Evolutionary conservation across 53 echinoderm and acorn worm species (phyloP), one percentile per base, ranked within the genome.

Genomic region (Glandiceps talaboti): DNA sequence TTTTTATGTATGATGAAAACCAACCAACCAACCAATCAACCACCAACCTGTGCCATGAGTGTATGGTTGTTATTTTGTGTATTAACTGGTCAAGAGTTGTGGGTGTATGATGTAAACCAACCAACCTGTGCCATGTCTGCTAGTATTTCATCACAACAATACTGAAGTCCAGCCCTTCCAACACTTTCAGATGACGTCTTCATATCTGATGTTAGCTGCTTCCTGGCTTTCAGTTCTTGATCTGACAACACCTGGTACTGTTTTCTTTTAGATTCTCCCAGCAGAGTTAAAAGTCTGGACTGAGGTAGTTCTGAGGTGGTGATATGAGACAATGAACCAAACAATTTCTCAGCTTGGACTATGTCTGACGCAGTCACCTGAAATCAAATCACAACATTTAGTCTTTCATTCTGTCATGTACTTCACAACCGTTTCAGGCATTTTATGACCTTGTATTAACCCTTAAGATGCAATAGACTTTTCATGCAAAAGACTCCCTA

Each of bases 141-240:
- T 20, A 92, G 80, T 14, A 82, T 85, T 27, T 85, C 81, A 28
- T 93, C 85, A 1, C 84, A 82, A 30, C 78, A 87, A 80, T 86
- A 97, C 74, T 91, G 83, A 75, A 97, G 80, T n/a, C 97, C 93
- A 29, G 93, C 91, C 81, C 87, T 87, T 75, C 93, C 93, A 1
- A 89, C 87, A 79, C 86, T 84, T 77, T 91, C 93, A 27, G 86
- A 20, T 0, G 88, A 81, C 26, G 88, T 77, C 33, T 79, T 82
- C 31, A 85, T 83, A 27, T 93, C 97, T 14, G 87, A 78, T 27
- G 76, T 32, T 28, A 97, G 86, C 83, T 89, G 97, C 33, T 88
- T 93, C 78, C 88, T 91, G 74, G 93, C 97, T 79, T 90, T 93
- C 73, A 93, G 77, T 80, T 97, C 97, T 28, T 82, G 79, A 82